A percentile compares a stretch with the other conserved stretches of the same genome.
These are phyloP conservation scores for Chorisops tibialis DNA, from an alignment of 2,888 invertebrate genomes.

Conservation along the genomic window DNA sequence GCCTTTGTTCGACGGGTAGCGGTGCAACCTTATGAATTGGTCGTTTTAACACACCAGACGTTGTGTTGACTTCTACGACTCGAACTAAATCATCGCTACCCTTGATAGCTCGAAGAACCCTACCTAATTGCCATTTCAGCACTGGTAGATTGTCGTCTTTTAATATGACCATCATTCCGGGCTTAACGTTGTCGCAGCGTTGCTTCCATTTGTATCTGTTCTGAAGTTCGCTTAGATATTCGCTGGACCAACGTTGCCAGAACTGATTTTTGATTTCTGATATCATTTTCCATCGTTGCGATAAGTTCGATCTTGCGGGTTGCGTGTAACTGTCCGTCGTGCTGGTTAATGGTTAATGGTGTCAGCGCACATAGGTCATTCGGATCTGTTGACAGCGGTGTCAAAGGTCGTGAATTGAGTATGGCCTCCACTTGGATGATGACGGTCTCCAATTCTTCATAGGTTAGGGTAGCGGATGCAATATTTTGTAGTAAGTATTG, in stretches of 20 bases:
- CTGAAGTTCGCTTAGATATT: no score
- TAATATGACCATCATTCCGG: no score
- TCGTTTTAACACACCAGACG: no score
- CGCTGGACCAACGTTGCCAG: no score
- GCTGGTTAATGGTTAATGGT: slow-evolving; percentile 26
- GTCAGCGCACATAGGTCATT: slow-evolving; percentile 29
- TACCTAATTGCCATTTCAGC: no score
- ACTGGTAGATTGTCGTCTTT: no score
- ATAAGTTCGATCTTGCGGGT: background rate
- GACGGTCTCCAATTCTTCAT: slow-evolving; percentile 39
- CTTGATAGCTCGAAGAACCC: no score
- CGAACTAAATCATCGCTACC: no score
- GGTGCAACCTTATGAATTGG: no score
- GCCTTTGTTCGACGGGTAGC: no score
- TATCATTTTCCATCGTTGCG: slow-evolving; percentile 26
- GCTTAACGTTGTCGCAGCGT: no score
- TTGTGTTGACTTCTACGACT: no score
- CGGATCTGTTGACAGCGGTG: slow-evolving; percentile 34
- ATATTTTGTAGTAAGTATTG: background rate
- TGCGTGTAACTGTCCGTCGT: slow-evolving; percentile 13
- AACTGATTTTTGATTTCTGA: slow-evolving; percentile 25
- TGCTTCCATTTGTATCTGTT: slow-evolving; percentile 16
- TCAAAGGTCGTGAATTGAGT: slow-evolving; percentile 38
- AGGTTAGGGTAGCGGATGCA: slow-evolving; percentile 31
- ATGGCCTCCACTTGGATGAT: slow-evolving; percentile 37